A percentile compares a stretch with the other conserved stretches of the same genome.
These are phyloP conservation scores for Erpetoichthys calabaricus DNA, from an alignment of 2,797 vertebrate genomes.

Conservation along the genomic window DNA sequence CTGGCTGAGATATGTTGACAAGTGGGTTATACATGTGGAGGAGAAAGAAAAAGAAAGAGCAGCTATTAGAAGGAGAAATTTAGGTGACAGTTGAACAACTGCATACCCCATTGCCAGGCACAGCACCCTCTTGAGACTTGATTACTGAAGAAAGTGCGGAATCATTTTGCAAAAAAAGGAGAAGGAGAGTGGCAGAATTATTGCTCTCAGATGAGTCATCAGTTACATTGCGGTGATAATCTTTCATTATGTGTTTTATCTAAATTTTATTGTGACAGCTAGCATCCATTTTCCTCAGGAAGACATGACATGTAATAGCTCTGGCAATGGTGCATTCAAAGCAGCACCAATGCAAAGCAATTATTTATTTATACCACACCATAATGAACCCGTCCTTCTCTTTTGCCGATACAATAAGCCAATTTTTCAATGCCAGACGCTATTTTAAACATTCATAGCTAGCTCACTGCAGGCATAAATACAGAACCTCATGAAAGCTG, in stretches of 20 bases:
- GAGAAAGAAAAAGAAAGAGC: background rate
- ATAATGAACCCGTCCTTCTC: background rate
- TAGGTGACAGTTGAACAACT: constrained; percentile 4
- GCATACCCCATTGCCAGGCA: background rate
- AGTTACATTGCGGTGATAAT: constrained; percentile 4
- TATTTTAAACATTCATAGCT: background rate
- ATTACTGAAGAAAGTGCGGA: background rate
- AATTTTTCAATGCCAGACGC: background rate
- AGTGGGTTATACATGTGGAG: background rate
- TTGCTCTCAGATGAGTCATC: constrained; percentile 8
- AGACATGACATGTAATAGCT: background rate
- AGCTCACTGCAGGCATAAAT: background rate
- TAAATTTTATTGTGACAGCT: background rate
- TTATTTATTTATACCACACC: background rate
- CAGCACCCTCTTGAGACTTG: background rate
- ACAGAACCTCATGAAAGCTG: too few relatives aligned
- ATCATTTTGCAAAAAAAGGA: background rate
- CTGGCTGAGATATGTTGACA: background rate
- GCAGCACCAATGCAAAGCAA: background rate
- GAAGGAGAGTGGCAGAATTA: background rate
- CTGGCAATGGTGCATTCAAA: background rate
- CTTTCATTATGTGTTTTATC: constrained; percentile 5
- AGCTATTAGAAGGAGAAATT: constrained; percentile 6
- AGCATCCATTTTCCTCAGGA: background rate
- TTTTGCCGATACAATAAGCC: background rate